Conservation (phyloP, 2,113 vertebrate species). For the Misgurnus mizolepis region DNA sequence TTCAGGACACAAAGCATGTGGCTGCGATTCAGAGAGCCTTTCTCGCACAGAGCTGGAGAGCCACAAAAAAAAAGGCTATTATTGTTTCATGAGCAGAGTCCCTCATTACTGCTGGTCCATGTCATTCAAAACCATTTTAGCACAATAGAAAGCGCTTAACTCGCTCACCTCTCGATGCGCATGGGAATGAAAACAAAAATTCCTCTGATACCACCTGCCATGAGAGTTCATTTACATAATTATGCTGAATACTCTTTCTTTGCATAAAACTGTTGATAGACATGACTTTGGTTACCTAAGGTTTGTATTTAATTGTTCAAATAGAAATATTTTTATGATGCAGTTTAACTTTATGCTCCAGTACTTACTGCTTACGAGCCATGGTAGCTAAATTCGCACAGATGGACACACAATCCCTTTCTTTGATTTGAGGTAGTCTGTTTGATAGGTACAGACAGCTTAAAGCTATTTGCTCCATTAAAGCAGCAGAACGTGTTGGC, state of each 20-base stretch:
- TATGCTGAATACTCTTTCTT: conserved; percentile 16
- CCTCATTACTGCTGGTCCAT: conserved; percentile 42
- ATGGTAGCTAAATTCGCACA: neutral
- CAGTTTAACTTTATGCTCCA: neutral
- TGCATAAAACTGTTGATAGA: neutral
- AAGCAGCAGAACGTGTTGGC: conserved; percentile 1
- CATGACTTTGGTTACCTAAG: neutral
- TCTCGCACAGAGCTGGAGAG: conserved; percentile 31
- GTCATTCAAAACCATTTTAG: conserved; percentile 41
- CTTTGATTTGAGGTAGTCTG: conserved; percentile 43
- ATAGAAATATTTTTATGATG: neutral
- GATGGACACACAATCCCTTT: conserved; percentile 26
- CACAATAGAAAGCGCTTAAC: conserved; percentile 48
- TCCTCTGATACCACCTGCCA: conserved; percentile 12
- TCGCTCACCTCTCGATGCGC: conserved; percentile 29
- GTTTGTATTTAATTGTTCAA: neutral
- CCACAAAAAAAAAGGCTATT: conserved; percentile 27
- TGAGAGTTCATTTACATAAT: conserved; percentile 47
- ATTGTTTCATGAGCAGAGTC: conserved; percentile 48
- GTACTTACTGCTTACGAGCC: too few species aligned
- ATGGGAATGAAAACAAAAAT: conserved; percentile 42
- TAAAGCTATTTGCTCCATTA: neutral
- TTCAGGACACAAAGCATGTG: conserved; percentile 49
- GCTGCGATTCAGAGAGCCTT: conserved; percentile 44
- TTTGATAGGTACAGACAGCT: conserved; percentile 33